Conservation (phyloP, 1,140 invertebrate genomes). For the Hyposmocoma kahamanoa region DNA sequence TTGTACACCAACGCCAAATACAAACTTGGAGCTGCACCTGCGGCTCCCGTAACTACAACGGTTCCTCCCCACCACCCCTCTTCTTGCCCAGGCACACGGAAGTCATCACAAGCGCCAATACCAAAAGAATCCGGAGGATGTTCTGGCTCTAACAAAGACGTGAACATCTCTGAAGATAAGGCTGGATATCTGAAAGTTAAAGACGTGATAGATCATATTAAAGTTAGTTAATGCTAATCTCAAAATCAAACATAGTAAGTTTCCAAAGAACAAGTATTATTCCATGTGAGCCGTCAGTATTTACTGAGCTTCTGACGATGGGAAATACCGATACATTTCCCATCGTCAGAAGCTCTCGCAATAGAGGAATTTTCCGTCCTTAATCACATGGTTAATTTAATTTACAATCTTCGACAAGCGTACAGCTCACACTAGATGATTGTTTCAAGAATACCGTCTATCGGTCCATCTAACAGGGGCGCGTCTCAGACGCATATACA, state of each 20-base stretch:
- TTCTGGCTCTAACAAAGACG: slow-evolving; percentile 83
- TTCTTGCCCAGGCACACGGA: slow-evolving; percentile 70
- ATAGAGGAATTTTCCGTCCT: slow-evolving; percentile 39
- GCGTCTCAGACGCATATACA: neutral
- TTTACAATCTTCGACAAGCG: slow-evolving; percentile 35
- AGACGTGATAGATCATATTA: neutral
- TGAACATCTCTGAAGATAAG: slow-evolving; percentile 86
- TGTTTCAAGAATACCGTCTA: slow-evolving; percentile 1
- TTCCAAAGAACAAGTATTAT: neutral
- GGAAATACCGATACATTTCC: too few relatives aligned
- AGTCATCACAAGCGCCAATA: slow-evolving; percentile 62
- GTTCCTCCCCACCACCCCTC: slow-evolving; percentile 90
- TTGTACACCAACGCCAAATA: slow-evolving; percentile 89
- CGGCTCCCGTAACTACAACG: slow-evolving; percentile 86
- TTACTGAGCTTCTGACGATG: neutral
- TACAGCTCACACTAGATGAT: slow-evolving; percentile 24
- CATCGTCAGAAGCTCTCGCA: slow-evolving; percentile 1
- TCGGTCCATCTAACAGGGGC: neutral
- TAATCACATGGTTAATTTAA: slow-evolving; percentile 58
- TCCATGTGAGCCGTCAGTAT: neutral
- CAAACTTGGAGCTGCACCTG: slow-evolving; percentile 83
- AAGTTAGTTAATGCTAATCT: neutral
- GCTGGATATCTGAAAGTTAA: slow-evolving; percentile 73
- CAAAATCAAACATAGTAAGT: neutral
- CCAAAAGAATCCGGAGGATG: slow-evolving; percentile 52